Evolutionary conservation across 2,797 vertebrate species (phyloP), one percentile per base, ranked within the genome.

Genomic region (Acanthornis magna): DNA sequence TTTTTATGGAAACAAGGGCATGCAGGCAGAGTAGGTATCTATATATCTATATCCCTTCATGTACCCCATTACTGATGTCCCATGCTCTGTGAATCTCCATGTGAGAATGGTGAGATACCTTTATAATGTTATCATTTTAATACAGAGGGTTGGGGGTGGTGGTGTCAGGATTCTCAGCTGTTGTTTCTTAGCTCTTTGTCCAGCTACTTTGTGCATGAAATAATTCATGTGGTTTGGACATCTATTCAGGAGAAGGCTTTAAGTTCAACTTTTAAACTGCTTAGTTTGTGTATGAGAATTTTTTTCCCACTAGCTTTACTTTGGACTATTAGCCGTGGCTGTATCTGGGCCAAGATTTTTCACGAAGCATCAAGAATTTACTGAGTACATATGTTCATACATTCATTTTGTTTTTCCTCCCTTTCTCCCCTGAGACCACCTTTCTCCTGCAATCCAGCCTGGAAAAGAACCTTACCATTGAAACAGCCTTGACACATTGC

Each of bases 281-380:
- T 96, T 53, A 6, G 40, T 80, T 91, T 57, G 88, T 54, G 61
- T 51, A 70, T 38, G 51, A 76, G 76, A 89, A 58, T 1, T n/a
- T 73, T 91, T 93, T 90, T 87, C 68, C 88, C 66, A 71, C 88
- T 94, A 42, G 61, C 72, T 83, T 95, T 63, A 68, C 83, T 96
- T 96, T 93, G 90, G 63, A 80, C 85, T 91, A 94, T 92, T 96
- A 88, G 88, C 88, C 90, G 94, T 85, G 90, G 91, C 62, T 98
- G 88, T 96, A 93, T 87, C 78, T 55, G 77, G 71, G 95, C 95
- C 97, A 97, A 96, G 77, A 47, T 67, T 92, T 91, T 96, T 95
- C 96, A 91, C 9, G 86, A 94, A 91, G 71, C 86, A 92, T 93
- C 91, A 96, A 95, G 89, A 97, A 97, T 97, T 96, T 96, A 96